phyloP scores from a whole-genome alignment of 2,113 vertebrate species.

The Theristicus caerulescens region DNA sequence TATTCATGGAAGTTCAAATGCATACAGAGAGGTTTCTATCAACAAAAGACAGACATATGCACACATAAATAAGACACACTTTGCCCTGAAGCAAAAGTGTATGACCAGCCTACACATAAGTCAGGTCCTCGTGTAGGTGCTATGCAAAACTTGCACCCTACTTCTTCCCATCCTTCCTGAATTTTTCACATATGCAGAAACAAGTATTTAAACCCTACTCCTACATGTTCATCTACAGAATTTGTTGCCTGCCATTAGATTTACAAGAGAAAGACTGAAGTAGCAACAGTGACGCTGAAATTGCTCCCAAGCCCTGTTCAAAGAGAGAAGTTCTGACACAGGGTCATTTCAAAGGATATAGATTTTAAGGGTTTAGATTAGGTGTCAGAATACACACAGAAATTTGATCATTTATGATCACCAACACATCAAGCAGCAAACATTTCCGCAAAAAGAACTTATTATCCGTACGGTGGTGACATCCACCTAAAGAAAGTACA shows the following conservation, averaged over 20 bases:
- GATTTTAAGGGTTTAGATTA: not conserved
- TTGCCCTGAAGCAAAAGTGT: not conserved
- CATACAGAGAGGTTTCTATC: not conserved
- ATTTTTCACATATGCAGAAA: conserved; percentile 3
- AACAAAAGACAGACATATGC: not conserved
- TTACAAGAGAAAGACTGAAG: not conserved
- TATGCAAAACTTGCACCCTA: not conserved
- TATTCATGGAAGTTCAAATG: not conserved
- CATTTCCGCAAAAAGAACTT: not conserved
- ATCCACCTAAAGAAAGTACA: not conserved
- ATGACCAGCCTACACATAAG: not conserved
- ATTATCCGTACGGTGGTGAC: not conserved
- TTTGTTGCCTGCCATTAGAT: not conserved
- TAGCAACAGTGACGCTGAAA: not conserved
- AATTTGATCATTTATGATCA: not conserved
- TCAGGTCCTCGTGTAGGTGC: not conserved
- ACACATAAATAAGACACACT: not conserved
- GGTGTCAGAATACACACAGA: not conserved
- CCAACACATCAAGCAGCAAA: not conserved
- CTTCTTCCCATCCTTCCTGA: conserved; percentile 1
- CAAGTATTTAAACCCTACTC: conserved; percentile 10
- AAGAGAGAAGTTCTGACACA: not conserved
- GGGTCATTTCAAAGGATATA: not conserved
- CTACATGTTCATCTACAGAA: not conserved
- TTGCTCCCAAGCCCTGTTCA: not conserved